Evolutionary conservation across 2,113 vertebrate genomes (phyloP).

Genomic region (Zosterops hypoxanthus): DNA sequence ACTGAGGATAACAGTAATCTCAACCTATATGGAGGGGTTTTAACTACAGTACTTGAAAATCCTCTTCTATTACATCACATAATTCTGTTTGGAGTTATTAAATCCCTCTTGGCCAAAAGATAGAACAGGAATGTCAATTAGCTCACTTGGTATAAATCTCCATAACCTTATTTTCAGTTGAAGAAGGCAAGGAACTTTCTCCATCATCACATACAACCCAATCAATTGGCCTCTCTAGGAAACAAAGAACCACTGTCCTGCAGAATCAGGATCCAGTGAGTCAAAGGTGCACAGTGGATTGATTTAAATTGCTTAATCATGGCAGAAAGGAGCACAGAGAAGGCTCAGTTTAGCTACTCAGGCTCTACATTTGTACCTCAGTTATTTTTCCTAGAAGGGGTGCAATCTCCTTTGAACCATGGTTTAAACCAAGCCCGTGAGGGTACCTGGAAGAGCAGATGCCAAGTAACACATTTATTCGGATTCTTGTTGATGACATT

Average conservation of each 20-base stretch:
- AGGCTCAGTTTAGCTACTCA: neutral
- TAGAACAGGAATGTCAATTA: neutral
- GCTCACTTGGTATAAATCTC: neutral
- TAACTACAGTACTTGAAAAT: slow-evolving; percentile 18
- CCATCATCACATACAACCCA: neutral
- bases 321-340: neutral
- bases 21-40: neutral
- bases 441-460: neutral
- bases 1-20: neutral
- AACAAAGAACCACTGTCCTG: neutral
- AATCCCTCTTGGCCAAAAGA: neutral
- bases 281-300: neutral
- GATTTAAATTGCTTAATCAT: neutral
- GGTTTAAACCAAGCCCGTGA: neutral
- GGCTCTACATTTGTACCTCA: neutral
- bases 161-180: neutral
- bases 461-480: neutral
- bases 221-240: neutral
- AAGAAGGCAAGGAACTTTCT: neutral
- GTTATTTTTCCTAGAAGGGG: neutral
- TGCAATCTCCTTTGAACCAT: neutral
- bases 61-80: neutral
- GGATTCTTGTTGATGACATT: neutral
- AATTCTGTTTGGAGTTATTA: neutral
- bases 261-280: neutral